phyloP scores from a whole-genome alignment of 2,113 vertebrate species.

The Accipiter cooperii region DNA sequence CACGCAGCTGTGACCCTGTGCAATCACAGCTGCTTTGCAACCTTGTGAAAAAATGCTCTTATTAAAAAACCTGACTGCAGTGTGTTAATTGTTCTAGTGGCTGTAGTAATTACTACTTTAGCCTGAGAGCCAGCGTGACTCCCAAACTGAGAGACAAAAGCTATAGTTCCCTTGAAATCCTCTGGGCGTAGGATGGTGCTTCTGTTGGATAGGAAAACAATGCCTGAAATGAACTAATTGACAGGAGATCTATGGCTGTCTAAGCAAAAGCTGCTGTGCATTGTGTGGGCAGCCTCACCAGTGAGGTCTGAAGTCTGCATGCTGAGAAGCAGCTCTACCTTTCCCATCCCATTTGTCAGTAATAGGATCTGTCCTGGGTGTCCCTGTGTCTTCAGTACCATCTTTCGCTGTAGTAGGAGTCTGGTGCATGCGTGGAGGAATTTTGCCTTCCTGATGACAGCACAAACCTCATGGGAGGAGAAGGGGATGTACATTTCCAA shows the following conservation, averaged over 20 bases:
- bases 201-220: neutral
- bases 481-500: neutral
- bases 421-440: neutral
- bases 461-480: neutral
- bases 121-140: neutral
- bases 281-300: neutral
- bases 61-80: neutral
- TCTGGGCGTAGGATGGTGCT: neutral
- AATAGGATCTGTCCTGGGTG: neutral
- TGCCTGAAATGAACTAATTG: neutral
- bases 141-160: neutral
- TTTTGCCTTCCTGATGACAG: neutral
- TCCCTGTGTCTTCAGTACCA: neutral
- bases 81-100: neutral
- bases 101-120: neutral
- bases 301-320: neutral
- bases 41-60: neutral
- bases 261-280: neutral
- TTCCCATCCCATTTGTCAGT: neutral
- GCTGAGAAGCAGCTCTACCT: neutral
- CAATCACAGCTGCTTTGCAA: neutral
- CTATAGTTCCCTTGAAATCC: neutral
- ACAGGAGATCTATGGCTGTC: fast-evolving
- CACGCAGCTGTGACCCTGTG: neutral
- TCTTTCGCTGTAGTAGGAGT: neutral